Conservation (phyloP, 2,113 vertebrate genomes). For the Alces alces region DNA sequence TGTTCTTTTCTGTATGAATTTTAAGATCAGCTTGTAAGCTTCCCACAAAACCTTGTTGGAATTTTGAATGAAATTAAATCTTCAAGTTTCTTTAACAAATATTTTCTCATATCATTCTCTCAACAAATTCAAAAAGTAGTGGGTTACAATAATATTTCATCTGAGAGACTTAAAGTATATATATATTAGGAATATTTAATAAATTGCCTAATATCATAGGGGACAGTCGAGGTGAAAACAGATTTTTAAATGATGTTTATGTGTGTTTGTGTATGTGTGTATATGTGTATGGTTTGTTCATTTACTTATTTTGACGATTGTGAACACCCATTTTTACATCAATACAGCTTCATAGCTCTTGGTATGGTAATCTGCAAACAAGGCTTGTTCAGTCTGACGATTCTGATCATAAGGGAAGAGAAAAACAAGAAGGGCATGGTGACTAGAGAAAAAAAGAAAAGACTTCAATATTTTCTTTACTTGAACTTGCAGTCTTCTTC, state of each 20-base stretch:
- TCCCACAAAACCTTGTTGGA: neutral
- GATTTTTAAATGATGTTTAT: neutral
- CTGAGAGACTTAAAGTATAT: neutral
- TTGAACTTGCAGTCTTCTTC: neutral
- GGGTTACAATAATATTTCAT: neutral
- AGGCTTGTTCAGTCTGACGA: neutral
- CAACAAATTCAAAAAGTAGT: neutral
- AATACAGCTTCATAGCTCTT: neutral
- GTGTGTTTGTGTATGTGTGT: neutral
- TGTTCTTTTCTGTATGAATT: neutral
- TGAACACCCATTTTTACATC: neutral
- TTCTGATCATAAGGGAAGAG: neutral
- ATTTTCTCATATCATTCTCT: neutral
- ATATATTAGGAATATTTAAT: neutral
- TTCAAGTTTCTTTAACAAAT: neutral
- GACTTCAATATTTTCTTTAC: neutral
- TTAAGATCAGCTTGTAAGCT: neutral
- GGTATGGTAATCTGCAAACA: neutral
- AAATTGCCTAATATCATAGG: neutral
- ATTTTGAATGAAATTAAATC: constrained; percentile 17
- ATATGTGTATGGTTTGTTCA: neutral
- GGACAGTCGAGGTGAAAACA: neutral
- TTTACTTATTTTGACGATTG: neutral
- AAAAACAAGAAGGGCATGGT: neutral
- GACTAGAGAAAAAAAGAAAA: neutral